These are phyloP conservation scores for Caenorhabditis wallacei DNA, from an alignment of 2,888 invertebrate species.

Conservation along the genomic window DNA sequence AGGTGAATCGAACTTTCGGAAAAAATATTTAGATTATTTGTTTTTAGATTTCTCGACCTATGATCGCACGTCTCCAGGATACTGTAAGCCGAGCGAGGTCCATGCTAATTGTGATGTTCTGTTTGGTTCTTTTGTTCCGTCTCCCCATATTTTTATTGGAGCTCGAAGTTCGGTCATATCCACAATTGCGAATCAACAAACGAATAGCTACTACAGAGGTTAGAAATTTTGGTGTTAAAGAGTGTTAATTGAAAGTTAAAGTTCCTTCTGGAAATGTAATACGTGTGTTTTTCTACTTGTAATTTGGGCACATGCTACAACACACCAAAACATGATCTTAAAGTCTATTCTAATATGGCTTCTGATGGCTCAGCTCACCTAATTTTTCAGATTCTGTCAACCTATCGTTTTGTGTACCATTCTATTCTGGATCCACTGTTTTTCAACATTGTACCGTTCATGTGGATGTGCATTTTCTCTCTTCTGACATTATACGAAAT, in stretches of 20 bases:
- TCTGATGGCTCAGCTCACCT: constrained; percentile 11
- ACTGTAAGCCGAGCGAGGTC: constrained; percentile 78
- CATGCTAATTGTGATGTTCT: constrained; percentile 76
- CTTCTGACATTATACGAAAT: constrained; percentile 81
- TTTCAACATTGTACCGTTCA: constrained; percentile 80
- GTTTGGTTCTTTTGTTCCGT: constrained; percentile 76
- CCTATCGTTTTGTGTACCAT: constrained; percentile 82
- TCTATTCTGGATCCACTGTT: constrained; percentile 81
- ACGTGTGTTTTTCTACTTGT: constrained; percentile 34
- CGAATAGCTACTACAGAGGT: constrained; percentile 80
- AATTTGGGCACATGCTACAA: not conserved
- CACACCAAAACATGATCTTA: constrained; percentile 23
- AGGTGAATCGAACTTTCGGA: constrained; percentile 66
- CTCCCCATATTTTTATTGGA: constrained; percentile 80
- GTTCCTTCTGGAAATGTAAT: constrained; percentile 39
- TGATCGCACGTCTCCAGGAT: constrained; percentile 80
- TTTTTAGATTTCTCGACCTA: constrained; percentile 81
- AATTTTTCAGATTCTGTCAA: constrained; percentile 76
- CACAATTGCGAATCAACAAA: constrained; percentile 75
- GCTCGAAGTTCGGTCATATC: constrained; percentile 76
- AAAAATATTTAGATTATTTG: not conserved
- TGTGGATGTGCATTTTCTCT: constrained; percentile 81
- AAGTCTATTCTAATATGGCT: constrained; percentile 36
- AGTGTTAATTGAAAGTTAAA: constrained; percentile 40
- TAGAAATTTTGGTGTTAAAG: not conserved